Evolutionary conservation across 1,140 invertebrate species (phyloP), one percentile per base, ranked within the genome.

Genomic region (Halesus radiatus): DNA sequence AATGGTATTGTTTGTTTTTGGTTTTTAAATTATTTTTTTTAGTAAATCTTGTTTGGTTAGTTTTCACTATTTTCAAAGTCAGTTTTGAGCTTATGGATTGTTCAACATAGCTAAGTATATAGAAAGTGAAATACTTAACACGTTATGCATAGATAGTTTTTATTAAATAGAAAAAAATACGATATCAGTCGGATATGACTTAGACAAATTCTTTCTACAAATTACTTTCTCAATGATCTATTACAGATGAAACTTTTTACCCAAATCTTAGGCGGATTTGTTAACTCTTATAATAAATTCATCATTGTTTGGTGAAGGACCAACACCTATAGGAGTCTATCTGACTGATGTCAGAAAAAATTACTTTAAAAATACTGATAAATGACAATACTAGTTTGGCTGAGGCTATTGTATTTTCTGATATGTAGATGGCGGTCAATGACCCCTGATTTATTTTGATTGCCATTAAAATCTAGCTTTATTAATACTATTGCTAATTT

Each of bases 351-450:
- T 54, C 53, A 26, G 52, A 54, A 75, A 60, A 29, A 75, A 58
- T 75, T 75, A 54, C 26, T 54, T 74, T 54, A 74, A 74, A 64
- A 77, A 29, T 64, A 83, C 81, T 80, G 82, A 83, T 83, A 81
- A 83, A 80, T 80, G 82, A 83, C 82, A 83, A 83, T 83, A 83
- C 72, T 83, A 79, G 74, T 53, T 82, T 73, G 81, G 66, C 53
- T 58, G 74, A 76, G 60, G 62, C 37, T n/a, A 77, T 80, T 64
- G 60, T 83, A 60, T 82, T 78, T 76, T 66, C 79, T 62, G 23
- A 58, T 68, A 70, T 68, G 68, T 72, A 72, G 45, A 72, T 15
- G 68, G 22, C 22, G 68, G 45, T 53, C 45, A 18, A 72, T 20
- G 18, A 68, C 45, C 23, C 8, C 56, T 23, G 53, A 58, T 80